These are phyloP conservation scores for Anthopleura xanthogrammica DNA, from an alignment of 92 coral and sea anemone genomes.

Conservation along the genomic window DNA sequence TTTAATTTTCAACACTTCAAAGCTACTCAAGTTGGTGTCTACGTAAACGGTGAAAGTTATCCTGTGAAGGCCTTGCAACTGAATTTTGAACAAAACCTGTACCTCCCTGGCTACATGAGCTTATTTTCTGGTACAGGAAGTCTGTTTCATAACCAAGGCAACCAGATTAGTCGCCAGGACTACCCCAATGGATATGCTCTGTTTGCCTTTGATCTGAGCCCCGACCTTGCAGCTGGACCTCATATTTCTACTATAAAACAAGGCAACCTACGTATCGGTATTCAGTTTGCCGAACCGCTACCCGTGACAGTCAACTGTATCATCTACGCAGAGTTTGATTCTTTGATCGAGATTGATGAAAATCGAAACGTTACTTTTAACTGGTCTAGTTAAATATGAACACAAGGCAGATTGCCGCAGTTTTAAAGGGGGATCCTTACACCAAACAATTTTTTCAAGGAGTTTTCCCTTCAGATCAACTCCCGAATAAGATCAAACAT, in stretches of 20 bases:
- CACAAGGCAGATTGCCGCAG: constrained; percentile 22
- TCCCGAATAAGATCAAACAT: constrained; percentile 21
- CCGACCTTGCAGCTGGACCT: constrained; percentile 29
- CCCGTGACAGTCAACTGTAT: constrained; percentile 39
- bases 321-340: constrained; percentile 40
- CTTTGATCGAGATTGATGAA: constrained; percentile 27
- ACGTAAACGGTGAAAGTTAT: constrained; percentile 40
- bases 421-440: constrained; percentile 14
- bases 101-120: neutral
- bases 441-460: constrained; percentile 35
- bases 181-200: constrained; percentile 38
- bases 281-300: constrained; percentile 33
- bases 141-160: constrained; percentile 40
- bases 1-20: constrained; percentile 22
- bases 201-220: constrained; percentile 26
- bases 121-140: constrained; percentile 33
- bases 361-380: constrained; percentile 21
- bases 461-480: constrained; percentile 46
- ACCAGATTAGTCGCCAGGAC: constrained; percentile 38
- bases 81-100: constrained; percentile 4
- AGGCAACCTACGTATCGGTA: constrained; percentile 35
- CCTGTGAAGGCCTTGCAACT: constrained; percentile 24
- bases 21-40: neutral
- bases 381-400: constrained; percentile 39
- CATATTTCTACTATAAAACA: constrained; percentile 39